A percentile compares a stretch with the other conserved stretches of the same genome.
These are phyloP conservation scores for Tachina grossa DNA, from an alignment of 2,888 invertebrate species.

Conservation along the genomic window DNA sequence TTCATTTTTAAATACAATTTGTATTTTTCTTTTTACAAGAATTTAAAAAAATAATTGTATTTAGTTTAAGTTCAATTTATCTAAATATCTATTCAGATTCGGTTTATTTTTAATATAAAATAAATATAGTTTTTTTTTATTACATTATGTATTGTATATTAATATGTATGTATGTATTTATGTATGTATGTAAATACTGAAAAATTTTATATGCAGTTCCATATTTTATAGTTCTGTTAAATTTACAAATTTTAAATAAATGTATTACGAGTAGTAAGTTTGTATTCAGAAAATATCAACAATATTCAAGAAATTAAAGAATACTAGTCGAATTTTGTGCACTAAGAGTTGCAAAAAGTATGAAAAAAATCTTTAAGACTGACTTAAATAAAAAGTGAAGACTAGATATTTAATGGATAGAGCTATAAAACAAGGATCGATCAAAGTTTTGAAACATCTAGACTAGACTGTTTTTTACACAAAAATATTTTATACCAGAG, in stretches of 20 bases:
- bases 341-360: conserved; percentile 1
- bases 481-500: too few relatives aligned
- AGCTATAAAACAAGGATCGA: not conserved
- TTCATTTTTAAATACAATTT: conserved; percentile 39
- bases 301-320: conserved; percentile 17
- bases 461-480: not conserved
- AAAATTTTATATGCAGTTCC: conserved; percentile 3
- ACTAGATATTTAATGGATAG: conserved; percentile 36
- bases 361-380: conserved; percentile 21
- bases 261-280: conserved; percentile 1
- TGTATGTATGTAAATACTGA: conserved; percentile 43
- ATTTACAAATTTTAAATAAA: conserved; percentile 26
- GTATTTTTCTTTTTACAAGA: conserved; percentile 6
- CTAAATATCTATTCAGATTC: conserved; percentile 8
- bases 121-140: conserved; percentile 34
- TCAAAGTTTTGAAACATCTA: not conserved
- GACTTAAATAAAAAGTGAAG: not conserved
- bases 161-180: not conserved
- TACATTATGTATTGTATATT: conserved; percentile 17
- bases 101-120: conserved; percentile 24
- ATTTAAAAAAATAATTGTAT: conserved; percentile 6
- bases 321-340: not conserved
- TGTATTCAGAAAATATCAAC: conserved; percentile 16
- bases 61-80: conserved; percentile 32
- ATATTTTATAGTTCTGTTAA: not conserved